phyloP scores from a whole-genome alignment of 2,113 vertebrate genomes.

The Apteryx mantelli region DNA sequence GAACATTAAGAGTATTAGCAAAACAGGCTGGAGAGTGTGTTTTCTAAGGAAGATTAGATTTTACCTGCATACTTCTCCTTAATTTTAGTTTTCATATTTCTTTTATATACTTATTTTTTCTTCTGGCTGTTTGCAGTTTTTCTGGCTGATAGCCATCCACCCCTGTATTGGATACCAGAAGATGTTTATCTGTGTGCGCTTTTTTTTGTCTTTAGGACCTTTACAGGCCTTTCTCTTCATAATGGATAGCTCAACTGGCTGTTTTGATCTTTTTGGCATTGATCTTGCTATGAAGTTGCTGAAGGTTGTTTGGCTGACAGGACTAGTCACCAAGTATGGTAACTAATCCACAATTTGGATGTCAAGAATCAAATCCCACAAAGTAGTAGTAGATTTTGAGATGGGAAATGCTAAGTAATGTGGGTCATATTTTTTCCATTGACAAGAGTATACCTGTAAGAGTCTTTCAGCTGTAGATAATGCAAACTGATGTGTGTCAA shows the following conservation, averaged over 20 bases:
- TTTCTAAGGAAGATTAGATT: background rate
- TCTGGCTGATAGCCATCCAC: background rate
- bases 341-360: background rate
- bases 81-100: background rate
- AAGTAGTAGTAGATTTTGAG: background rate
- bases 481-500: background rate
- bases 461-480: background rate
- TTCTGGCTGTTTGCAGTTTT: background rate
- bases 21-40: background rate
- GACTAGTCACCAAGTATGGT: background rate
- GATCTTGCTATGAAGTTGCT: background rate
- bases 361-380: background rate
- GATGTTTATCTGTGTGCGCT: constrained; percentile 7
- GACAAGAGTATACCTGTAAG: background rate
- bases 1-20: background rate
- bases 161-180: background rate
- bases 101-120: background rate
- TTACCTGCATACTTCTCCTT: background rate
- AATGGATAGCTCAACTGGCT: background rate
- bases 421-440: background rate
- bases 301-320: background rate
- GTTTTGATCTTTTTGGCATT: background rate
- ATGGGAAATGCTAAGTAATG: background rate
- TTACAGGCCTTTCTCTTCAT: background rate
- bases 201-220: background rate